Evolutionary conservation across 2,113 vertebrate genomes (phyloP).

Genomic region (Miniopterus natalensis): DNA sequence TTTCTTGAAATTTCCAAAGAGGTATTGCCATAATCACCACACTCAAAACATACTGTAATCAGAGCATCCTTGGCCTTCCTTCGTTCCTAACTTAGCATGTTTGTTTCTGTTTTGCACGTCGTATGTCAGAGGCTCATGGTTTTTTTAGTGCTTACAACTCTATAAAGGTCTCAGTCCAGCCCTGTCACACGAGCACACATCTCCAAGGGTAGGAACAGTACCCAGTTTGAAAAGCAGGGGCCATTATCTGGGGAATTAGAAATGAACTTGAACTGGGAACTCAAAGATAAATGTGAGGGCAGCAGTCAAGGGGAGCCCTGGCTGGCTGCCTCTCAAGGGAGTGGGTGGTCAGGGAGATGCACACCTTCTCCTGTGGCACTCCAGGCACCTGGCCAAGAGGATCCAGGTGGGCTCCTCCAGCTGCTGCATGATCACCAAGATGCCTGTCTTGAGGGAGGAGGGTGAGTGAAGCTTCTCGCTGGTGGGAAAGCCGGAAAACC

Average conservation of each 20-base stretch:
- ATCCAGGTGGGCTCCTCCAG: conserved; percentile 91
- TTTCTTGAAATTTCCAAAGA: conserved; percentile 6
- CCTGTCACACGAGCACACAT: not conserved
- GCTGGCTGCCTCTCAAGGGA: not conserved
- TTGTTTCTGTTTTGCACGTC: not conserved
- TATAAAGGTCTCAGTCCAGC: not conserved
- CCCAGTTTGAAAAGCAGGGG: not conserved
- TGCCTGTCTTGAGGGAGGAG: conserved; percentile 85
- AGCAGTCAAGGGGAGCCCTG: too few relatives aligned
- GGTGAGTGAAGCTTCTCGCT: conserved; percentile 82
- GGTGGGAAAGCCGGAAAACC: not conserved
- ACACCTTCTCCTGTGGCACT: not conserved
- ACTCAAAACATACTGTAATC: not conserved
- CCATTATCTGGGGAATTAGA: not conserved
- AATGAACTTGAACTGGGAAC: not conserved
- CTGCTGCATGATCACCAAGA: conserved; percentile 87
- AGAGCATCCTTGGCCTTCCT: not conserved
- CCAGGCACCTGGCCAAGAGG: conserved; percentile 91
- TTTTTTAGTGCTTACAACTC: not conserved
- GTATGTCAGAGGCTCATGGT: not conserved
- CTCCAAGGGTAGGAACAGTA: not conserved
- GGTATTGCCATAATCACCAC: not conserved
- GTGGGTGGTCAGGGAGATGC: not conserved
- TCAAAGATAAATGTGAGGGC: not conserved
- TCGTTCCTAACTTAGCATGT: not conserved